Evolutionary conservation across 2,797 vertebrate genomes (phyloP).

Genomic region (Enteromius treurensis): DNA sequence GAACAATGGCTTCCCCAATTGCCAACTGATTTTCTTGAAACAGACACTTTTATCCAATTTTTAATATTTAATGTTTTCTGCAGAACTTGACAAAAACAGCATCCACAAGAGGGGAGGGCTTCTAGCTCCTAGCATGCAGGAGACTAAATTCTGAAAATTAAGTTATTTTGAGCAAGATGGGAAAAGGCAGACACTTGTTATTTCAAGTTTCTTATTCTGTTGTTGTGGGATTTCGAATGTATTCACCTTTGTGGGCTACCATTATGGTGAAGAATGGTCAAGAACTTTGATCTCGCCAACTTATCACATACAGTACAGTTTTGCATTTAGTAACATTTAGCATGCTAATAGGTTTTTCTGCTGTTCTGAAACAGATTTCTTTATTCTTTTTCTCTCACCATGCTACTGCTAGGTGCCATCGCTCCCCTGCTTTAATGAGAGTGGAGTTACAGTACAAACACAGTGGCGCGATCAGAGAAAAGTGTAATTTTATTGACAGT

Average conservation of each 20-base stretch:
- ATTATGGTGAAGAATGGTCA: neutral
- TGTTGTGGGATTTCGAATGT: neutral
- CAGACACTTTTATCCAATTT: neutral
- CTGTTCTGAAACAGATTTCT: neutral
- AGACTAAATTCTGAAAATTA: conserved; percentile 3
- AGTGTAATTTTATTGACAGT: conserved; percentile 23
- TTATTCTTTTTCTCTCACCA: neutral
- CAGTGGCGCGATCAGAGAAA: neutral
- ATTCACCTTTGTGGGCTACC: neutral
- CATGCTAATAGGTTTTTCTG: neutral
- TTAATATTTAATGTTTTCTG: conserved; percentile 13
- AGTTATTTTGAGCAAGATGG: neutral
- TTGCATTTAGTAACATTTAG: neutral
- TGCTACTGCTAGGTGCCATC: neutral
- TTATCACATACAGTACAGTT: neutral
- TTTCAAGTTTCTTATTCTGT: neutral
- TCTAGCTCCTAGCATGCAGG: neutral
- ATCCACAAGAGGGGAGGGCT: neutral
- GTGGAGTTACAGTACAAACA: neutral
- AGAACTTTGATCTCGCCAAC: neutral
- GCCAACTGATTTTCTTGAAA: neutral
- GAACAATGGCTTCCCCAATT: neutral
- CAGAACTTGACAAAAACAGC: conserved; percentile 18
- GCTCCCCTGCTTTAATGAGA: neutral
- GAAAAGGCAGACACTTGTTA: neutral